Percentiles rank a stretch among this genome's conserved stretches.
Conservation (phyloP, 35 echinoderm and acorn worm species). For the Stichopus chloronotus region DNA sequence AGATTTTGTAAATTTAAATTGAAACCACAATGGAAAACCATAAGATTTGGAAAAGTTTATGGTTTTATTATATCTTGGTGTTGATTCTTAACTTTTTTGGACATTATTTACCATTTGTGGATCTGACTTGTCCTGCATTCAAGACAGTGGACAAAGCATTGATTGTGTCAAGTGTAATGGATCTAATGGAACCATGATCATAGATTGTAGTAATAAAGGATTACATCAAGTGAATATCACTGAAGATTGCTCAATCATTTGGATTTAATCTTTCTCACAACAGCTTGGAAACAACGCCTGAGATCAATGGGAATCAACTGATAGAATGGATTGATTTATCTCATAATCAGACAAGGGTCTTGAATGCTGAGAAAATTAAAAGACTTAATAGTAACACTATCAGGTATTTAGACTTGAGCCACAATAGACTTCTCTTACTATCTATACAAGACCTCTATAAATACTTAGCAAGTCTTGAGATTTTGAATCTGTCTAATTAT, state of each 20-base stretch:
- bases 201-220: not conserved
- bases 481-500: not conserved
- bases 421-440: not conserved
- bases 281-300: not conserved
- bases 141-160: not conserved
- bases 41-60: not conserved
- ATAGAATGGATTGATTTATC: constrained; percentile 13
- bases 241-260: not conserved
- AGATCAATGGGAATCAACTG: not conserved
- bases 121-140: not conserved
- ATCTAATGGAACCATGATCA: not conserved
- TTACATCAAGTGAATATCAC: not conserved
- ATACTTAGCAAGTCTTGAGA: not conserved
- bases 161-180: not conserved
- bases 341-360: not conserved
- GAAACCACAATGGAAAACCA: not conserved
- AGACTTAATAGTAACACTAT: not conserved
- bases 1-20: not conserved
- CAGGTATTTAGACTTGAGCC: not conserved
- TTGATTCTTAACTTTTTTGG: not conserved
- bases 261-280: not conserved
- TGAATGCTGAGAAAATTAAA: not conserved
- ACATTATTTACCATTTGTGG: not conserved
- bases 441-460: not conserved
- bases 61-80: not conserved